Conservation (phyloP, 2,888 invertebrate species). For the Pteria penguin region DNA sequence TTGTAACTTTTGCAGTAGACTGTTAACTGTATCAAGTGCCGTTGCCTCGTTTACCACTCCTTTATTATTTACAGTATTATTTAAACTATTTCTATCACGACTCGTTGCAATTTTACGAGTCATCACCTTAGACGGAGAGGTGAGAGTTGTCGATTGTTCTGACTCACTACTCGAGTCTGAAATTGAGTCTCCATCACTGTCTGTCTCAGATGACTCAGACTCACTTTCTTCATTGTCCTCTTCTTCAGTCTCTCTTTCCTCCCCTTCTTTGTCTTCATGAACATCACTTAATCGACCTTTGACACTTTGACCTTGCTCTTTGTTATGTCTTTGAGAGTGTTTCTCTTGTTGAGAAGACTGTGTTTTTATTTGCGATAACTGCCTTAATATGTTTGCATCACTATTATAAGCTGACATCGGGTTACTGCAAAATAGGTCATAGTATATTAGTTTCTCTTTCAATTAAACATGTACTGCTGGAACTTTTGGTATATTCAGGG, state of each 20-base stretch:
- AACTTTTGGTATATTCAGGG: no score
- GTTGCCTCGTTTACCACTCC: slow-evolving; percentile 19
- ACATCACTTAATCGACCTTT: background rate
- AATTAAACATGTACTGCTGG: no score
- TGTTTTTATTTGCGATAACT: no score
- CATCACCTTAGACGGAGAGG: slow-evolving; percentile 54
- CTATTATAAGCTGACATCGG: no score
- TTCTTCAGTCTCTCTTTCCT: slow-evolving; percentile 44
- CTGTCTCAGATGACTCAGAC: slow-evolving; percentile 29
- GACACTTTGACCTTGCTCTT: background rate
- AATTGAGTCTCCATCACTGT: slow-evolving; percentile 19
- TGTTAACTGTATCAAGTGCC: slow-evolving; percentile 27
- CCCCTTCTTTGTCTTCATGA: slow-evolving; percentile 36
- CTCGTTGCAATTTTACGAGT: slow-evolving; percentile 59
- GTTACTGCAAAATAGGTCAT: no score
- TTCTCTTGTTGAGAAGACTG: background rate
- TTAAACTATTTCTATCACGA: slow-evolving; percentile 43
- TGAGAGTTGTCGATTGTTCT: slow-evolving; percentile 46
- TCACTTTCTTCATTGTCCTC: slow-evolving; percentile 38
- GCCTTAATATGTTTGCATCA: no score
- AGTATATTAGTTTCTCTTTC: no score
- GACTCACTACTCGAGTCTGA: background rate
- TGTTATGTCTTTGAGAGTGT: background rate
- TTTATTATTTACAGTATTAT: background rate
- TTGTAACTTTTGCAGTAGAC: slow-evolving; percentile 12